Percentiles rank a stretch among this genome's conserved stretches.
These are phyloP conservation scores for Melanotaenia trifasciata DNA, from an alignment of 2,797 vertebrate species.

Conservation along the genomic window DNA sequence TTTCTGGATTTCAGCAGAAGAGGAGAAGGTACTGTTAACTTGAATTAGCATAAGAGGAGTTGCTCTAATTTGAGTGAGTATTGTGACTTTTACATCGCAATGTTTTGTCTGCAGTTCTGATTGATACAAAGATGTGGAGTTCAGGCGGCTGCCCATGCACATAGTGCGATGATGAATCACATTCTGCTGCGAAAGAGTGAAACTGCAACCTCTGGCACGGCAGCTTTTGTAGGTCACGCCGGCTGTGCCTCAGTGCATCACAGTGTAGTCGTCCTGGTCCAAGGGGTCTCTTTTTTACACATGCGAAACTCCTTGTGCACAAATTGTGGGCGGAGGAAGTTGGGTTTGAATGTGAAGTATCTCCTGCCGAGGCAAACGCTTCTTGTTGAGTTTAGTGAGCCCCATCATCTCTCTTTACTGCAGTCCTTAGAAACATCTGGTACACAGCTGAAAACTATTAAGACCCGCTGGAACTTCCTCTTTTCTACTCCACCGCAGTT, in stretches of 20 bases:
- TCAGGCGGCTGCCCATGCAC: slow-evolving; percentile 21
- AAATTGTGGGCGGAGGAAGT: slow-evolving; percentile 75
- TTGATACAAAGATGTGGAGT: slow-evolving; percentile 39
- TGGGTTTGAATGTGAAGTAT: slow-evolving; percentile 75
- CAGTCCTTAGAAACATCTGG: slow-evolving; percentile 81
- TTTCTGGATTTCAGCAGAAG: slow-evolving; percentile 55
- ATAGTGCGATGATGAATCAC: slow-evolving; percentile 45
- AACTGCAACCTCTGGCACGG: slow-evolving; percentile 43
- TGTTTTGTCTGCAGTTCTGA: slow-evolving; percentile 32
- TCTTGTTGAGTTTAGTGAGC: slow-evolving; percentile 77
- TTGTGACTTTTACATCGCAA: slow-evolving; percentile 19
- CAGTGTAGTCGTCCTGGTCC: slow-evolving; percentile 20
- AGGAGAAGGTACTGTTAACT: slow-evolving; percentile 21
- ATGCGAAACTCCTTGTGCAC: slow-evolving; percentile 47
- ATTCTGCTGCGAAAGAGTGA: slow-evolving; percentile 40
- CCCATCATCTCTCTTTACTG: slow-evolving; percentile 72
- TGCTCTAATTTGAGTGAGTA: slow-evolving; percentile 9
- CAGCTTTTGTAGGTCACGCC: slow-evolving; percentile 60
- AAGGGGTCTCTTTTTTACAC: slow-evolving; percentile 46
- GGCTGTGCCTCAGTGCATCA: slow-evolving; percentile 38
- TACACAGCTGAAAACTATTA: slow-evolving; percentile 88
- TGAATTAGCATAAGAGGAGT: slow-evolving; percentile 36
- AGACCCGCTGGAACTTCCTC: slow-evolving; percentile 81
- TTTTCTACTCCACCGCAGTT: slow-evolving; percentile 65
- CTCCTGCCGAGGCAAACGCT: slow-evolving; percentile 71